Base-by-base conservation (phyloP, 2,888 invertebrate species). In the Thelaira solivaga region DNA sequence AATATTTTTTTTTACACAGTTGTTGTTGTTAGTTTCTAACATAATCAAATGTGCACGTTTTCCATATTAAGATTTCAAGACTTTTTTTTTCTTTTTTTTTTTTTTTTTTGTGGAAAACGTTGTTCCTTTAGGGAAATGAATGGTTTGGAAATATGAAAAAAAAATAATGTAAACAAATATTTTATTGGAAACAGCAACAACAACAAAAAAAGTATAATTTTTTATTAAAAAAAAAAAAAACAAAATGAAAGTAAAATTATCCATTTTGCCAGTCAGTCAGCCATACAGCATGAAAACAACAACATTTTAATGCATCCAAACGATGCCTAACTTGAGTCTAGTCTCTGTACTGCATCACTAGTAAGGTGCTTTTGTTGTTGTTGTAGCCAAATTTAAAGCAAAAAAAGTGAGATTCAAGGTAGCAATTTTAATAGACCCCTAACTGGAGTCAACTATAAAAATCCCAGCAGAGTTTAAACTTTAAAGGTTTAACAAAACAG, bases 391-490 rank as follows among this genome's bases (percentile, higher is more conserved):
- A 47, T 36, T 57, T 8, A 10, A 8, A 26, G n/a, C 26, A 51
- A 49, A 57, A 64, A 78, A 74, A 74, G 59, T 71, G 64, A 74
- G 78, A 71, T 71, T 78, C 74, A 78, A 78, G 78, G 78, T 78
- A 78, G 78, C 78, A 74, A 78, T 78, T 78, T 71, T 71, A 74
- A 78, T 78, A 43, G 78, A 74, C 78, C 78, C 69, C 78, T 78
- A 74, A 74, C 78, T 65, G 78, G 69, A 78, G 78, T 78, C 67
- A 68, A 68, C 53, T 61, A 62, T 53, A 74, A 68, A 59, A 74
- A 67, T 74, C 67, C 69, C 69, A 78, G 65, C 68, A 57, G 61
- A 61, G 45, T 61, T 59, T 59, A 57, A 69, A 65, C 45, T 53
- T 53, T 53, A 62, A 64, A 64, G 29, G 62, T 62, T 36, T 64